Evolutionary conservation across 2,113 vertebrate species (phyloP).

Genomic region (Thermophis baileyi): DNA sequence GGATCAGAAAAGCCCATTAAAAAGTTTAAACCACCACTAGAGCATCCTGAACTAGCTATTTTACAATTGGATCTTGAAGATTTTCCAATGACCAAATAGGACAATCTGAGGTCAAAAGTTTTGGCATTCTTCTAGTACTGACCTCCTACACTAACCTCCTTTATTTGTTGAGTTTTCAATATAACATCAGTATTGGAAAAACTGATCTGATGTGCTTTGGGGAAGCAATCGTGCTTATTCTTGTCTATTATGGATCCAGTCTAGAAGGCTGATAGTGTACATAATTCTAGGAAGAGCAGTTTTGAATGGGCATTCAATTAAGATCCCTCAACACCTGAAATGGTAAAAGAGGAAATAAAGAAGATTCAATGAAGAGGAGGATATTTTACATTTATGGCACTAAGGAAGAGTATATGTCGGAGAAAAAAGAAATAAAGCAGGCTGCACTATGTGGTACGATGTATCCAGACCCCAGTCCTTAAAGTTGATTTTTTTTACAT

Average conservation of each 20-base stretch:
- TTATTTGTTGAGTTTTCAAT: not conserved
- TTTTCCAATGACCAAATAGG: not conserved
- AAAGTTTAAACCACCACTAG: not conserved
- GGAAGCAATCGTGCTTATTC: not conserved
- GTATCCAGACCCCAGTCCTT: not conserved
- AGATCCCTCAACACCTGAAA: not conserved
- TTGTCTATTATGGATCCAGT: not conserved
- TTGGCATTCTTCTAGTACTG: not conserved
- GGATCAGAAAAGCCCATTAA: not conserved
- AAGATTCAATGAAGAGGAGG: not conserved
- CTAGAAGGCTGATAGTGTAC: not conserved
- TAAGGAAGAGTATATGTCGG: not conserved
- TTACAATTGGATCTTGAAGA: not conserved
- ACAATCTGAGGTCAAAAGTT: not conserved
- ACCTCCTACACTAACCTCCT: not conserved
- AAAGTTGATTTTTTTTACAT: not conserved
- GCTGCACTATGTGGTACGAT: not conserved
- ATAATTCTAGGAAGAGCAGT: not conserved
- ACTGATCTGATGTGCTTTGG: not conserved
- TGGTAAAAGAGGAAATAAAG: not conserved
- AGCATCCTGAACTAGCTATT: not conserved
- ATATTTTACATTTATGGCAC: not conserved
- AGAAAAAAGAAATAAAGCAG: not conserved
- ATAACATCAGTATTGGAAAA: not conserved
- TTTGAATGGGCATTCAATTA: not conserved